Evolutionary conservation across 2,888 invertebrate genomes (phyloP).

Genomic region (Boloria euphrosyne): DNA sequence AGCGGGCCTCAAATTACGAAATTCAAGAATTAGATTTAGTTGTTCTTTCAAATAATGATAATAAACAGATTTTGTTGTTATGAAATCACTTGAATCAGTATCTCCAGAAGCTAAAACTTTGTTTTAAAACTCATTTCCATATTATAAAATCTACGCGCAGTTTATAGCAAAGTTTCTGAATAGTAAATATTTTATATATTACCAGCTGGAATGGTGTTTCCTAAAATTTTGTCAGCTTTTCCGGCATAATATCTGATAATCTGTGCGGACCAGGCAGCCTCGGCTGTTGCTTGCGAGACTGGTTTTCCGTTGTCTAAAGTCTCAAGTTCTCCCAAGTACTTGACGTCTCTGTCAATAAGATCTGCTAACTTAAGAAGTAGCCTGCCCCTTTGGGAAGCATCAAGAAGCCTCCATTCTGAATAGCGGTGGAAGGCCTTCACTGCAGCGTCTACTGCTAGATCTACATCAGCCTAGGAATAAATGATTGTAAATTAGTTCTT

Average conservation of each 20-base stretch:
- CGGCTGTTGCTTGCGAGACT: slow-evolving; percentile 86
- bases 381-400: slow-evolving; percentile 89
- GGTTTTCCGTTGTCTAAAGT: slow-evolving; percentile 98
- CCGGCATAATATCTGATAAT: slow-evolving; percentile 93
- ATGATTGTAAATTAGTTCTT: background rate
- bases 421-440: slow-evolving; percentile 88
- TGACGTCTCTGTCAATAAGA: slow-evolving; percentile 88
- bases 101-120: no score
- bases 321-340: slow-evolving; percentile 93
- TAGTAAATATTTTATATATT: background rate
- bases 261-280: slow-evolving; percentile 84
- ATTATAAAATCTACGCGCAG: background rate
- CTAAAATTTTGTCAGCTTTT: slow-evolving; percentile 94
- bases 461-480: slow-evolving; percentile 86
- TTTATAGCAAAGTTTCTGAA: background rate
- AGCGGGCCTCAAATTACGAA: no score
- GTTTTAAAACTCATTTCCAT: background rate
- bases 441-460: slow-evolving; percentile 91
- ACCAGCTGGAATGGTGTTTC: slow-evolving; percentile 88
- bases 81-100: no score
- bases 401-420: slow-evolving; percentile 90
- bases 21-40: no score
- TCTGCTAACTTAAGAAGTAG: slow-evolving; percentile 89
- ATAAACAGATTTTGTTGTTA: no score
- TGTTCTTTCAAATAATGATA: no score